Conservation (phyloP, 2,797 vertebrate species). For the Chrysocyon brachyurus region DNA sequence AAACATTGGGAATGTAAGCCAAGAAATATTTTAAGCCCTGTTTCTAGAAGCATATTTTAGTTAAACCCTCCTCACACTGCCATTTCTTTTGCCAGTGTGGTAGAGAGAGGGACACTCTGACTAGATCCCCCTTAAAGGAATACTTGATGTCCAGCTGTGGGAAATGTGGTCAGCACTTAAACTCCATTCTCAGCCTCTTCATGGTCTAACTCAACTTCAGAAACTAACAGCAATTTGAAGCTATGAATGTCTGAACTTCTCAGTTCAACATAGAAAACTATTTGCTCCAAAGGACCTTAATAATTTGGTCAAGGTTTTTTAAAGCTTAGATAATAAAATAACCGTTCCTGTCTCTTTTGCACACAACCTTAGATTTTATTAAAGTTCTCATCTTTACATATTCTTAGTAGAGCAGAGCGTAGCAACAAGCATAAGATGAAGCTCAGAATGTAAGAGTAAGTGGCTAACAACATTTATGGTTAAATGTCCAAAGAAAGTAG, state of each 20-base stretch:
- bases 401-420: background rate
- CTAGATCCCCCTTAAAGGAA: background rate
- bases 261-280: background rate
- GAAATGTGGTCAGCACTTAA: fast-evolving
- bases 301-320: background rate
- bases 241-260: background rate
- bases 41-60: background rate
- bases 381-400: background rate
- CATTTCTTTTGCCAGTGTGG: background rate
- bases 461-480: background rate
- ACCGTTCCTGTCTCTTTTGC: background rate
- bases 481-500: background rate
- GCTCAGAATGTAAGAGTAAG: background rate
- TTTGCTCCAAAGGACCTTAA: background rate
- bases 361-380: background rate
- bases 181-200: background rate
- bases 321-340: background rate
- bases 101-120: background rate
- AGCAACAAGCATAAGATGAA: background rate
- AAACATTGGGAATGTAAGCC: background rate
- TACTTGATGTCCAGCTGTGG: fast-evolving
- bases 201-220: background rate
- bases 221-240: background rate
- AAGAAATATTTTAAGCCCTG: background rate
- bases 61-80: background rate